Base-by-base conservation (phyloP, 2,888 invertebrate species). In the Dryococelus australis region DNA sequence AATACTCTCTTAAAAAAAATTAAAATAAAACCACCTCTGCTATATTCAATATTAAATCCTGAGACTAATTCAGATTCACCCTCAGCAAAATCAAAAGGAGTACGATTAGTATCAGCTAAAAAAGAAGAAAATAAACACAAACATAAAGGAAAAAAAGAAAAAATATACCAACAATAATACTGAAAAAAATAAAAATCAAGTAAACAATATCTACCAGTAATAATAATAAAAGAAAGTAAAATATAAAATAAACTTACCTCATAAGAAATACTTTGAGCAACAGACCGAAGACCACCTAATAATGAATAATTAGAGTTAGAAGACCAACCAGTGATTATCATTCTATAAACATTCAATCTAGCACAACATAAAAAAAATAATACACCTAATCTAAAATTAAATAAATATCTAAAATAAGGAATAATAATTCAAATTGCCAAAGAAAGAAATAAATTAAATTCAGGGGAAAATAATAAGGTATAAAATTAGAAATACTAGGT, bases 1-100 rank as follows among this genome's bases (percentile, higher is more conserved):
- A 65, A 91, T 91, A 91, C 91, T 92, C 92, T 93, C 92, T 90
- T 91, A 91, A 92, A 90, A 35, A 35, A 91, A 28, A 28, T 83
- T 83, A 43, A 83, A 16, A 43, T 24, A 83, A 83, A 83, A 4
- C 13, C 83, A 83, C 83, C 43, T 83, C 83, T 43, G 1, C 83
- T 43, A 83, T 83, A 83, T 12, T 83, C 43, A 83, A 83, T 13
- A 83, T 83, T 43, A 28, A 83, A 83, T 16, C 83, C 83, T 35
- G 35, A 83, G 16, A 83, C 83, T 35, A 83, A 83, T 83, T 83
- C 83, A 83, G 83, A 83, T 28, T 83, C 83, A 0, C 28, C 83
- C 26, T 83, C 27, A 83, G 83, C 83, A 83, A 83, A 83, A 35
- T 83, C 83, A 35, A 83, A 83, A 10, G 24, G 65, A 20, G 35